Evolutionary conservation across 2,888 invertebrate genomes (phyloP), one percentile per base, ranked within the genome.

Genomic region (Aricia artaxerxes): DNA sequence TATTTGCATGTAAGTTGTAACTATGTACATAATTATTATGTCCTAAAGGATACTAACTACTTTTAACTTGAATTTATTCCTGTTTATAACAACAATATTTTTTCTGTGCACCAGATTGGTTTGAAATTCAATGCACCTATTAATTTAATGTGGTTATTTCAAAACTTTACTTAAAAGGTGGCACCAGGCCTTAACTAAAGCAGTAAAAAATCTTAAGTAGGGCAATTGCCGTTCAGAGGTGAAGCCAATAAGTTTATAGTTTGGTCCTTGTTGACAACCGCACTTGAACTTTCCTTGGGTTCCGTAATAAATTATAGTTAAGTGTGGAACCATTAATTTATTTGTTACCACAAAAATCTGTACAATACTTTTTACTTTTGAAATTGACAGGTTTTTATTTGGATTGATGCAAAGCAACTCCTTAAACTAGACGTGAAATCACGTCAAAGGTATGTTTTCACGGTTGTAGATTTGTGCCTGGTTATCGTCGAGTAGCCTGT

Each of bases 121-220:
- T 69, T 35, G 35, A 16, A 69, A 69, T 69, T 69, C 69, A 38
- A 69, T 69, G 38, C 35, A 69, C 69, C 35, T 35, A 35, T 69
- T 69, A 69, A 38, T 69, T 69, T 69, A 31, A 69, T 11, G 64
- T 69, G 31, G 64, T 35, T 31, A 69, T 69, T 69, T 69, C 24
- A 69, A 35, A 69, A 69, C 35, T 69, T 64, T 35, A 69, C 69
- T 38, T 69, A 69, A 69, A 69, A 69, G 69, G 69, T 35, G 35
- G 35, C 13, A 31, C 11, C 69, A 31, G 64, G 64, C 31, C 64
- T 31, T 61, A 24, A 61, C 60, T n/a, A 69, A 69, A 69, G 69
- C 69, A 35, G 69, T 69, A 69, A 69, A 69, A 69, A 69, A 69
- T 69, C 64, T 64, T 64, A 69, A 69, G 69, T 69, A 69, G 69